These are phyloP conservation scores for Stenoptilia bipunctidactyla DNA, from an alignment of 2,888 invertebrate genomes.

Conservation along the genomic window DNA sequence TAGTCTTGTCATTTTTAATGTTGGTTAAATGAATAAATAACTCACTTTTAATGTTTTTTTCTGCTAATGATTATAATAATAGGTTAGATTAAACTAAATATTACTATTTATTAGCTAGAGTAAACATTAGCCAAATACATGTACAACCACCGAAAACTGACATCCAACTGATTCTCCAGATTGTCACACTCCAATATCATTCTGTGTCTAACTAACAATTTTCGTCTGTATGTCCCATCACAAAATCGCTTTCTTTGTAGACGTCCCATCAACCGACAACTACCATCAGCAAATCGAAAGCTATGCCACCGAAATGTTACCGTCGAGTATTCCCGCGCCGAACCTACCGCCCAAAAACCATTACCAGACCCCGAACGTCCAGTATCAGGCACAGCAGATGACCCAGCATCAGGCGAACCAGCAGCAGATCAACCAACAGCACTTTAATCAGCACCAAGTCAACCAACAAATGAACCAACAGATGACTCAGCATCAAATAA, in stretches of 20 bases:
- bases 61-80: no score
- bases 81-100: no score
- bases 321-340: slow-evolving; percentile 34
- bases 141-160: no score
- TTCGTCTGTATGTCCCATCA: no score
- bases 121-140: no score
- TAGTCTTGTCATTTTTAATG: no score
- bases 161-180: no score
- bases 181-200: background rate
- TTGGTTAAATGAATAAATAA: no score
- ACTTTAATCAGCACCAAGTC: slow-evolving; percentile 11
- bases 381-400: slow-evolving; percentile 20
- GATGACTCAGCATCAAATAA: slow-evolving; percentile 1
- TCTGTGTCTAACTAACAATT: background rate
- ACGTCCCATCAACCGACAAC: slow-evolving; percentile 48
- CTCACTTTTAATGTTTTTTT: no score
- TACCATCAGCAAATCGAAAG: slow-evolving; percentile 63
- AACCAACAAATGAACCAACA: slow-evolving; percentile 17
- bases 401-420: slow-evolving; percentile 16
- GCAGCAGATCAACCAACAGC: slow-evolving; percentile 19
- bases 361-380: slow-evolving; percentile 40
- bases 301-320: slow-evolving; percentile 60
- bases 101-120: no score
- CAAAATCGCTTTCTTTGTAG: slow-evolving; percentile 19
- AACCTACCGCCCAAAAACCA: slow-evolving; percentile 50